These are phyloP conservation scores for Agrochola lota DNA, from an alignment of 2,888 invertebrate genomes.

Conservation along the genomic window DNA sequence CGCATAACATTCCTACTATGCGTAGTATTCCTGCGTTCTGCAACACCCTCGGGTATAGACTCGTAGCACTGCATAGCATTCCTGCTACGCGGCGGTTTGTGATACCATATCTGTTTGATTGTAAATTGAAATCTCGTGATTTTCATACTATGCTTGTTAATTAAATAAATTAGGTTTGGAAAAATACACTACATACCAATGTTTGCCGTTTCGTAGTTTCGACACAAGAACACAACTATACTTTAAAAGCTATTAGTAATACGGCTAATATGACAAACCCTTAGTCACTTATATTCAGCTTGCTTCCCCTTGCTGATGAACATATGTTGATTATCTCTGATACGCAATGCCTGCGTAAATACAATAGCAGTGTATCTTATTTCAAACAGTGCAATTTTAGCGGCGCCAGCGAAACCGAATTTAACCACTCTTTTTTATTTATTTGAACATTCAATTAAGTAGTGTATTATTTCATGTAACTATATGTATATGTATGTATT, in stretches of 20 bases:
- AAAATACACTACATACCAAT: background rate
- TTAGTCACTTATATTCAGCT: background rate
- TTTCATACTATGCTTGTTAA: background rate
- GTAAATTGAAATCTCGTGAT: background rate
- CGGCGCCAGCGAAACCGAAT: background rate
- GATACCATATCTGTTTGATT: background rate
- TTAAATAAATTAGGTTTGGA: background rate
- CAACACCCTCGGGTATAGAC: background rate
- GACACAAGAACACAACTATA: background rate
- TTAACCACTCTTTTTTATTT: background rate
- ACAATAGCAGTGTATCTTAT: slow-evolving; percentile 26
- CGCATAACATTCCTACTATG: too few species aligned
- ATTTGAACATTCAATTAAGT: background rate
- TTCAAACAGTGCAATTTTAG: background rate
- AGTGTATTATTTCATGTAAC: background rate
- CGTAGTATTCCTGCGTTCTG: background rate
- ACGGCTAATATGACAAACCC: background rate
- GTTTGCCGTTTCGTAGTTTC: background rate
- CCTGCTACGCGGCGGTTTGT: background rate
- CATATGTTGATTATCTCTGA: background rate
- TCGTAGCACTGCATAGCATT: slow-evolving; percentile 5
- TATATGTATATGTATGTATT: background rate
- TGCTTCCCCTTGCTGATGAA: background rate
- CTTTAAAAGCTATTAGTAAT: background rate
- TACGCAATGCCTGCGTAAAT: slow-evolving; percentile 16